Percentiles rank a stretch among this genome's conserved stretches.
These are phyloP conservation scores for Yponomeuta cagnagella DNA, from an alignment of 2,888 invertebrate genomes.

Conservation along the genomic window DNA sequence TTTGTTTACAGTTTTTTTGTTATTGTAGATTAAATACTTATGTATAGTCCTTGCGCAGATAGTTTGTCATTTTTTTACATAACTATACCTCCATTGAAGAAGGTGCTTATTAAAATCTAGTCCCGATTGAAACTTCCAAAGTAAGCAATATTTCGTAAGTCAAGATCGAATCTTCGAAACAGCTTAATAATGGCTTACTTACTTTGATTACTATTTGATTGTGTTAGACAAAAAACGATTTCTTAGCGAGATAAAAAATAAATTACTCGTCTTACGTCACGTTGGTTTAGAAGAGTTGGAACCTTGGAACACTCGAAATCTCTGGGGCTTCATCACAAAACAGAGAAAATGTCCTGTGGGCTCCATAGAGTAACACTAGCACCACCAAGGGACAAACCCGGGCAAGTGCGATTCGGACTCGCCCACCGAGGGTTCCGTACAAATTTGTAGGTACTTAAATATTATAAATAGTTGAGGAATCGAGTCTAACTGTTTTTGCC, in stretches of 20 bases:
- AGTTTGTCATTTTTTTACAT: neutral
- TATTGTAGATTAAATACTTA: too few species aligned
- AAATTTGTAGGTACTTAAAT: too few species aligned
- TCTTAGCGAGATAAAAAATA: neutral
- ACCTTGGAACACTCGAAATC: too few species aligned
- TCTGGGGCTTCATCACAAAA: too few species aligned
- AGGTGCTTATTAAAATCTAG: neutral
- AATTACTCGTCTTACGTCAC: neutral
- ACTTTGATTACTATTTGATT: conserved; percentile 9
- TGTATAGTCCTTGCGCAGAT: neutral
- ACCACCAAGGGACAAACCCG: too few species aligned
- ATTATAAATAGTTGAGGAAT: too few species aligned
- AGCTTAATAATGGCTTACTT: neutral
- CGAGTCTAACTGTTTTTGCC: too few species aligned
- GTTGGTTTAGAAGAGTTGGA: neutral
- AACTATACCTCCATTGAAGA: neutral
- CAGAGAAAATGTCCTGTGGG: too few species aligned
- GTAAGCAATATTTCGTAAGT: conserved; percentile 13
- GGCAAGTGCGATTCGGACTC: too few species aligned
- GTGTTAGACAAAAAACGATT: neutral
- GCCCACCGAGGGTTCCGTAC: too few species aligned
- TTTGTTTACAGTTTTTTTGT: too few species aligned
- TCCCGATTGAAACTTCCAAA: neutral
- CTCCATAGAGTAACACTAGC: too few species aligned
- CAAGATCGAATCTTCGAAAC: neutral